Percentiles rank a stretch among this genome's conserved stretches.
These are phyloP conservation scores for Neomorphus geoffroyi DNA, from an alignment of 2,797 vertebrate species.

Conservation along the genomic window DNA sequence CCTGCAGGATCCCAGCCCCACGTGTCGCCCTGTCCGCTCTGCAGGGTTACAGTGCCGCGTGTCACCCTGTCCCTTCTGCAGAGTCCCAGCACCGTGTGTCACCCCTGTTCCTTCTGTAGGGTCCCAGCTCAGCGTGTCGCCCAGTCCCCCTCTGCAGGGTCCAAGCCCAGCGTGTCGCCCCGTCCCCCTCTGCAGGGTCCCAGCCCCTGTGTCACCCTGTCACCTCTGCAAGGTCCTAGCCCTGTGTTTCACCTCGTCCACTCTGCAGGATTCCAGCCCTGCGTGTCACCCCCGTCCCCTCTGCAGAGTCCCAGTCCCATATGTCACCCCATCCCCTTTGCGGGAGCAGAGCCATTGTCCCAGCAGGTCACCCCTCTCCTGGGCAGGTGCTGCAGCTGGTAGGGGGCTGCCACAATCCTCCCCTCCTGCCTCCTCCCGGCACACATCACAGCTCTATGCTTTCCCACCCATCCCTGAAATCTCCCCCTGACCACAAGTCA, in stretches of 20 bases:
- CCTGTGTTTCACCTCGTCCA: rapidly evolving
- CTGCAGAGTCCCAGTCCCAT: rapidly evolving
- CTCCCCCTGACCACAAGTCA: neutral
- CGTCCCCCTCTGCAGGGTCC: neutral
- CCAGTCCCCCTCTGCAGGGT: neutral
- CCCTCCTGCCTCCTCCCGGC: neutral
- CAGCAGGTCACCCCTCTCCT: neutral
- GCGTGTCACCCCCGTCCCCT: neutral
- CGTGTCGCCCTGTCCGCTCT: neutral
- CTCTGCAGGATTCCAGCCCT: rapidly evolving
- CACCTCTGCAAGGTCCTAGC: neutral
- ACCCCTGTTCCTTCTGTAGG: rapidly evolving
- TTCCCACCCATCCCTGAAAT: neutral
- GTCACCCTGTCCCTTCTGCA: neutral
- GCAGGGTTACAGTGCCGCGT: neutral
- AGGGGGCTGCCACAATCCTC: neutral
- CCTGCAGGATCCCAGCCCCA: too few relatives aligned
- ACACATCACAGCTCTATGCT: neutral
- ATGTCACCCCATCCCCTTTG: neutral
- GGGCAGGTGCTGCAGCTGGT: neutral
- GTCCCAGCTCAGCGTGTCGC: neutral
- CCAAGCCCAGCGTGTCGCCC: neutral
- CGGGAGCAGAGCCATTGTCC: neutral
- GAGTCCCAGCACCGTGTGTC: rapidly evolving
- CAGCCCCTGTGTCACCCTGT: neutral